phyloP scores from a whole-genome alignment of 2,888 invertebrate genomes.

The Meganola albula region DNA sequence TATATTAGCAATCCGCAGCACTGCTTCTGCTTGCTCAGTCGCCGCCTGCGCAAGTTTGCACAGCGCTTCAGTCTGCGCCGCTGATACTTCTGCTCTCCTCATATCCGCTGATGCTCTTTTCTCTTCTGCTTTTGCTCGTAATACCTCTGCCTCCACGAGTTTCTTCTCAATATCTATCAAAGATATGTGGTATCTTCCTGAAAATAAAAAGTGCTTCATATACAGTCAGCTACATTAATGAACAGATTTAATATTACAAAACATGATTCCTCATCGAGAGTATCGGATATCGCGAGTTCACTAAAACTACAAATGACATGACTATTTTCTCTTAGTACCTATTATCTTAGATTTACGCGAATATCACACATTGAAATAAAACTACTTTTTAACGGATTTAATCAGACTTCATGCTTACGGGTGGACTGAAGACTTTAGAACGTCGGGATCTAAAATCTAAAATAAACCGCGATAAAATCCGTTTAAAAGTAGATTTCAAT shows the following conservation, averaged over 20 bases:
- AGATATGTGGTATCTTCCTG: slow-evolving; percentile 58
- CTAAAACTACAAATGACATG: too few species aligned
- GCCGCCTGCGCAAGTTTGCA: slow-evolving; percentile 49
- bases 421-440: too few species aligned
- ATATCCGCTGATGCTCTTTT: slow-evolving; percentile 36
- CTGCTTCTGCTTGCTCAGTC: slow-evolving; percentile 45
- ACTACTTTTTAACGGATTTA: too few species aligned
- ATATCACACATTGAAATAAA: too few species aligned
- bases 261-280: too few species aligned
- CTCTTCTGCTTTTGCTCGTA: slow-evolving; percentile 50
- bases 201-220: slow-evolving; percentile 4
- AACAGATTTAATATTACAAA: neutral
- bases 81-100: slow-evolving; percentile 46
- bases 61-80: slow-evolving; percentile 49
- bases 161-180: slow-evolving; percentile 56
- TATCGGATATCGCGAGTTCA: too few species aligned
- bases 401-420: too few species aligned
- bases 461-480: too few species aligned
- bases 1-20: slow-evolving; percentile 42
- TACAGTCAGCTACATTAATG: neutral
- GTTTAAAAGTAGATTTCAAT: too few species aligned
- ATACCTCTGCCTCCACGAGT: slow-evolving; percentile 50
- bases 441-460: too few species aligned
- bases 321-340: too few species aligned
- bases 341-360: too few species aligned